A percentile compares a stretch with the other conserved stretches of the same genome.
Conservation (phyloP, 2,888 invertebrate genomes). For the Xestia xanthographa region DNA sequence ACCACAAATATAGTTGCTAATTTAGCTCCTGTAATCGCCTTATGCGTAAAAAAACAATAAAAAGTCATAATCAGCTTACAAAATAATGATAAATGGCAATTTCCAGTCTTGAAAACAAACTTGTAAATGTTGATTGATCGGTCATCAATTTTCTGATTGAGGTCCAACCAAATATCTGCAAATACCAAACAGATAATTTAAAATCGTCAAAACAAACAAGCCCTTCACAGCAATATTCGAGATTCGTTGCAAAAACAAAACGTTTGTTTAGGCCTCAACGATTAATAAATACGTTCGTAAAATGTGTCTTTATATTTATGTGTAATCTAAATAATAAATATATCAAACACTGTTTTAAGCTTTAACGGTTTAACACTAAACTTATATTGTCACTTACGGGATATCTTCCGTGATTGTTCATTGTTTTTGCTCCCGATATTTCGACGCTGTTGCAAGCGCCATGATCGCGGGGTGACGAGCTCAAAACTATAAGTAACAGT, state of each 20-base stretch:
- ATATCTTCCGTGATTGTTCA: too few relatives aligned
- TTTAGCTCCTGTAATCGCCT: too few relatives aligned
- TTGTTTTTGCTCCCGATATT: too few relatives aligned
- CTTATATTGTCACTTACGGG: too few relatives aligned
- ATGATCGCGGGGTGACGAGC: too few relatives aligned
- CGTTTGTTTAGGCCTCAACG: constrained; percentile 34
- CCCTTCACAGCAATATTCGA: not conserved
- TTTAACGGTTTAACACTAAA: too few relatives aligned
- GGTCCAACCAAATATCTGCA: constrained; percentile 8
- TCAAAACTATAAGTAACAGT: too few relatives aligned
- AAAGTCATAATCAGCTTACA: not conserved
- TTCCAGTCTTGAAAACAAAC: constrained; percentile 10
- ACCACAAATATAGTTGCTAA: too few relatives aligned
- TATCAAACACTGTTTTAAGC: too few relatives aligned
- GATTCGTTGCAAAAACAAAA: constrained; percentile 13
- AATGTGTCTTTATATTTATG: not conserved
- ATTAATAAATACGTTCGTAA: constrained; percentile 14
- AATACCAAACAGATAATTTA: constrained; percentile 28
- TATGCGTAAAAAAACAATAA: too few relatives aligned
- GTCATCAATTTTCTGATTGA: constrained; percentile 29
- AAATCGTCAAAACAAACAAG: constrained; percentile 30
- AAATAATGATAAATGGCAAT: constrained; percentile 5
- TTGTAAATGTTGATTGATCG: constrained; percentile 9
- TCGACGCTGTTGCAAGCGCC: too few relatives aligned
- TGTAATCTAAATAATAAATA: not conserved